Percentiles rank a stretch among this genome's conserved stretches.
These are phyloP conservation scores for pig (Sus scrofa) DNA, from an alignment of 2,113 vertebrate genomes.

Conservation along the genomic window T2T-Sscrofa CM000829.6:61812501-61813000, in stretches of 20 bases:
- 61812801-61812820: background rate
- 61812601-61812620: background rate
- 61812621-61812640: background rate
- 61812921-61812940: background rate
- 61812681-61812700: slow-evolving; percentile 37
- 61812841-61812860: background rate
- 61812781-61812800: background rate
- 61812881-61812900: background rate
- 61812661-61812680: slow-evolving; percentile 31
- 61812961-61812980: background rate
- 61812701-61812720: background rate
- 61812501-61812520: background rate
- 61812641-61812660: background rate
- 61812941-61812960: background rate
- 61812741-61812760: background rate
- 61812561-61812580: slow-evolving; percentile 37
- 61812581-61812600: slow-evolving; percentile 18
- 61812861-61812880: background rate
- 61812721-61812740: background rate
- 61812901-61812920: background rate
- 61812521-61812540: background rate
- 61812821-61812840: background rate
- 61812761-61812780: background rate
- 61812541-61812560: slow-evolving; percentile 1
- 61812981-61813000: background rate